Evolutionary conservation across 2,113 vertebrate genomes (phyloP).

Genomic region (Daubentonia madagascariensis): DNA sequence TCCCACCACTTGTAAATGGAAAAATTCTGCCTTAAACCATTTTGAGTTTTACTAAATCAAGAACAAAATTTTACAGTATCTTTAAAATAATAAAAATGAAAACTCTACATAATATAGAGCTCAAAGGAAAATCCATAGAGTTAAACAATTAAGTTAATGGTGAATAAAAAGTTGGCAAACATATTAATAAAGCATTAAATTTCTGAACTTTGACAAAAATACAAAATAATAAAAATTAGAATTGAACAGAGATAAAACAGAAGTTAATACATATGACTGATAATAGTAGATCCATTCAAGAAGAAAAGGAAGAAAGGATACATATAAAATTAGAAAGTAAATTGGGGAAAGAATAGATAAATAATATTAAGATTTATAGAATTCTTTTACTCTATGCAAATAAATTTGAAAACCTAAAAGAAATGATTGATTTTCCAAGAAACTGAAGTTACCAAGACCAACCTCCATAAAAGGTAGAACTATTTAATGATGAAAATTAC

Average conservation of each 20-base stretch:
- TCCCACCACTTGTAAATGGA: not conserved
- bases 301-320: not conserved
- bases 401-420: not conserved
- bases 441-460: not conserved
- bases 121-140: not conserved
- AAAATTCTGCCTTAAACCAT: not conserved
- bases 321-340: not conserved
- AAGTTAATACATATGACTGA: not conserved
- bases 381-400: not conserved
- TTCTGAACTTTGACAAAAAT: not conserved
- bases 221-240: not conserved
- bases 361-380: not conserved
- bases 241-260: not conserved
- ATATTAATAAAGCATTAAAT: not conserved
- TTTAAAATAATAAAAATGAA: conserved; percentile 27
- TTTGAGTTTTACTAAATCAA: conserved; percentile 13
- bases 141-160: not conserved
- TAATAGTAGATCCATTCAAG: not conserved
- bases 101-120: not conserved
- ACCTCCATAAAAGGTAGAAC: not conserved
- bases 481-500: not conserved
- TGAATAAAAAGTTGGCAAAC: not conserved
- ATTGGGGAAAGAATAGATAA: not conserved
- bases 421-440: not conserved
- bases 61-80: not conserved